phyloP scores from a whole-genome alignment of 2,888 invertebrate genomes.

The Thereva nobilitata region DNA sequence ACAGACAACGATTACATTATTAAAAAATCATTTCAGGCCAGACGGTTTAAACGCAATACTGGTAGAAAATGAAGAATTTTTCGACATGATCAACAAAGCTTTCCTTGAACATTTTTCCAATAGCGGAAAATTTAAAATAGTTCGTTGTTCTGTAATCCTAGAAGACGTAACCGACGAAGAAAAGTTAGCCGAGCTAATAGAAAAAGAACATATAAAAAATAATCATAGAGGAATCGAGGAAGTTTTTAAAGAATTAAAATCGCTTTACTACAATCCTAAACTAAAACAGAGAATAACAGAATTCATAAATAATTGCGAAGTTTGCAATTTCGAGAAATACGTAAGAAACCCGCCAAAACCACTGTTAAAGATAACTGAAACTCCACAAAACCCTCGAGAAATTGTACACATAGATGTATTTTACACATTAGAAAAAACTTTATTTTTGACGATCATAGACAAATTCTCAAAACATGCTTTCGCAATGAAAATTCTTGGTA shows the following conservation, averaged over 20 bases:
- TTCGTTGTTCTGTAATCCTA: slow-evolving; percentile 7
- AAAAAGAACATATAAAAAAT: slow-evolving; percentile 41
- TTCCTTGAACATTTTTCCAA: neutral
- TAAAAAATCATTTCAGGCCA: too few species aligned
- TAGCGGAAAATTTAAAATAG: slow-evolving; percentile 2
- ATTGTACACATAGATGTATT: slow-evolving; percentile 45
- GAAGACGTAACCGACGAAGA: slow-evolving; percentile 35
- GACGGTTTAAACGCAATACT: slow-evolving; percentile 35
- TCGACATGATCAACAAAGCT: neutral
- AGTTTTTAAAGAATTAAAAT: slow-evolving; percentile 40
- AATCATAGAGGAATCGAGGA: slow-evolving; percentile 42
- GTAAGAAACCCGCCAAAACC: slow-evolving; percentile 40
- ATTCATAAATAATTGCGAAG: too few species aligned
- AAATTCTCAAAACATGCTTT: slow-evolving; percentile 44
- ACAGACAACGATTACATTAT: too few species aligned
- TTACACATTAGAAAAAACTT: slow-evolving; percentile 37
- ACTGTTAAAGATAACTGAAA: slow-evolving; percentile 37
- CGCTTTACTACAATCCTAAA: slow-evolving; percentile 39
- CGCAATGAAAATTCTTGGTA: slow-evolving; percentile 41
- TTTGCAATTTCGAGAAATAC: slow-evolving; percentile 40
- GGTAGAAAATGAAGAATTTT: slow-evolving; percentile 28
- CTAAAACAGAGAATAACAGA: too few species aligned
- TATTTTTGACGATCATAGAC: slow-evolving; percentile 45
- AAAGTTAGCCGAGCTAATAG: slow-evolving; percentile 38
- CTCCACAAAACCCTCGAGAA: slow-evolving; percentile 44